A percentile compares a stretch with the other conserved stretches of the same genome.
Conservation (phyloP, 2,113 vertebrate genomes). For the Callaeas wilsoni region DNA sequence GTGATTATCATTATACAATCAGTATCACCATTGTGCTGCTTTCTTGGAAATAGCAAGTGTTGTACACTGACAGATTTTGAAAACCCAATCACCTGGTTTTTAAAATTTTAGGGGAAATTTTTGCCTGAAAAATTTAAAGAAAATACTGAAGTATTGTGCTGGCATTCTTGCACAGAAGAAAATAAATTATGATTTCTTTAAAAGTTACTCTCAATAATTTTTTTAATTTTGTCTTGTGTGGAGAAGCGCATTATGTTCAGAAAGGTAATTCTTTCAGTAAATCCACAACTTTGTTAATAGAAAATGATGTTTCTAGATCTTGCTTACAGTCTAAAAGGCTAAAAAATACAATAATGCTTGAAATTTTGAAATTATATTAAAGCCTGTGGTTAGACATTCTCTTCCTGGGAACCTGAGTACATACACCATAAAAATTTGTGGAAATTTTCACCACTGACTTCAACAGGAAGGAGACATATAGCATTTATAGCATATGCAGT, state of each 20-base stretch:
- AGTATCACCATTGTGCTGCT: background rate
- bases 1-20: background rate
- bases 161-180: background rate
- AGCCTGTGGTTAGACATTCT: background rate
- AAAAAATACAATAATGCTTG: background rate
- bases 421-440: accelerated
- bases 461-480: background rate
- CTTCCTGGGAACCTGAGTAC: background rate
- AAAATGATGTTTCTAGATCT: background rate
- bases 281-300: background rate
- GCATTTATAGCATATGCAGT: background rate
- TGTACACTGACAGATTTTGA: background rate
- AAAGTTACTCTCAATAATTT: background rate
- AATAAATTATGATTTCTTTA: background rate
- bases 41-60: background rate
- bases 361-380: background rate
- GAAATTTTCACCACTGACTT: background rate
- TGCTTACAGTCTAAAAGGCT: background rate
- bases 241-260: background rate
- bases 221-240: background rate
- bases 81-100: background rate
- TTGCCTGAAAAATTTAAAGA: background rate
- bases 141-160: background rate
- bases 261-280: background rate
- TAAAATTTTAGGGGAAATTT: background rate